A percentile compares a stretch with the other conserved stretches of the same genome.
Conservation (phyloP, 2,113 vertebrate genomes). For the Copsychus sechellarum region DNA sequence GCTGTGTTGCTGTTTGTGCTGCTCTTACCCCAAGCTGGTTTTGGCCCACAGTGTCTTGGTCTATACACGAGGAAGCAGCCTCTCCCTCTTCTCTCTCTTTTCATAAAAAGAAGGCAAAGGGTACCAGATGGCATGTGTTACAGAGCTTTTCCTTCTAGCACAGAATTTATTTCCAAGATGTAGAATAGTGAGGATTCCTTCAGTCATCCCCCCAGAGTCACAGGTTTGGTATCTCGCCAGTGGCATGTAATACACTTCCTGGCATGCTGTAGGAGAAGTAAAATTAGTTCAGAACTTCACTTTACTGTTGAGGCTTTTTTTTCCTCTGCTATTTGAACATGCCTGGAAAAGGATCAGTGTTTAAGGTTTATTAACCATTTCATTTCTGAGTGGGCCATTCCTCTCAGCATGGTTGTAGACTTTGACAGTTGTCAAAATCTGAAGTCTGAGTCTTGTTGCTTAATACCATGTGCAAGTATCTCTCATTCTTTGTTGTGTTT, state of each 20-base stretch:
- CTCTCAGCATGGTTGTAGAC: neutral
- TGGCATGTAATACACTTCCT: slow-evolving; percentile 62
- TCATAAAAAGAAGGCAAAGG: neutral
- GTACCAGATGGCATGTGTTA: slow-evolving; percentile 54
- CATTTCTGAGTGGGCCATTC: neutral
- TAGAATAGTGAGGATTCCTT: slow-evolving; percentile 64
- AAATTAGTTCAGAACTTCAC: slow-evolving; percentile 58
- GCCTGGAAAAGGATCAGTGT: neutral
- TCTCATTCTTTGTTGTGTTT: neutral
- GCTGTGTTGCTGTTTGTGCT: neutral
- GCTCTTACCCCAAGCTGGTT: neutral
- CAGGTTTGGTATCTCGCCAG: slow-evolving; percentile 63
- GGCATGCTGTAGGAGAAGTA: slow-evolving; percentile 50
- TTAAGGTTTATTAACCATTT: slow-evolving; percentile 48
- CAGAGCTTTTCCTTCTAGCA: slow-evolving; percentile 34
- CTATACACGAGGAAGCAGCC: neutral
- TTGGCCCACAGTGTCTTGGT: neutral
- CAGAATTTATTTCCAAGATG: slow-evolving; percentile 59
- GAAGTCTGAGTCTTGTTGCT: neutral
- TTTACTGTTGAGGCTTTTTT: neutral
- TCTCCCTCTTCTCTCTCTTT: neutral
- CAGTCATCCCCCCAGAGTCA: slow-evolving; percentile 64
- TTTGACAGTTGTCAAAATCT: neutral
- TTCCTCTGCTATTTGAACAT: slow-evolving; percentile 3
- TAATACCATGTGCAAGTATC: neutral